Base-by-base conservation (phyloP, 2,888 invertebrate genomes). In the Labia minor region DNA sequence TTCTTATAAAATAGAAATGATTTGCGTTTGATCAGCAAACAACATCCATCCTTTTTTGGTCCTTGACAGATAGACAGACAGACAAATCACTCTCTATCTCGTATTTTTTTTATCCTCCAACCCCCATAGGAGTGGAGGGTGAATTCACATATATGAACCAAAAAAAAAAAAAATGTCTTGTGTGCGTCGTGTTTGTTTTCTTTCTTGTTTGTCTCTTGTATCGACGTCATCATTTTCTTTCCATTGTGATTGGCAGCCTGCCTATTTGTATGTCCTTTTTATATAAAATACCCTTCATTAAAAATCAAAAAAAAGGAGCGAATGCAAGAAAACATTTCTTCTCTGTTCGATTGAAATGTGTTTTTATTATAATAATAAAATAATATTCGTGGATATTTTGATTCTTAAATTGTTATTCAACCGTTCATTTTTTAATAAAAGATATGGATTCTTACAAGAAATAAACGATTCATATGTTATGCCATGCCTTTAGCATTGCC, bases 1-100 rank as follows among this genome's bases (percentile, higher is more conserved):
- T 49, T 49, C 49, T 49, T 49, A 49, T 49, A 49, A 49, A 49
- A 49, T 49, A 49, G 49, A 49, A 49, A 49, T 49, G 49, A 49
- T 49, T 49, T 49, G 49, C 49, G 49, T 49, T 49, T 49, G 49
- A 49, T 49, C 49, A 49, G 49, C 49, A 49, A 49, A 49, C 49
- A 49, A 49, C 49, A 49, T 49, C 49, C 49, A 49, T 49, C 49
- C 49, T 49, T 49, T 49, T 49, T 49, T 49, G 49, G 49, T 49
- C 49, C 49, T 49, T 49, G 49, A 49, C 49, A 49, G 49, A 49
- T 14, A 49, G 49, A 49, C 49, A 49, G 49, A 49, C 49, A 49
- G 49, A 49, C 49, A 49, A 49, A 49, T 49, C 49, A 49, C 49
- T 49, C 49, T 49, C 49, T 49, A 16, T 49, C 49, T 26, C 26